Evolutionary conservation across 1,140 invertebrate species (phyloP), one percentile per base, ranked within the genome.

Genomic region (Hylyphantes graminicola): DNA sequence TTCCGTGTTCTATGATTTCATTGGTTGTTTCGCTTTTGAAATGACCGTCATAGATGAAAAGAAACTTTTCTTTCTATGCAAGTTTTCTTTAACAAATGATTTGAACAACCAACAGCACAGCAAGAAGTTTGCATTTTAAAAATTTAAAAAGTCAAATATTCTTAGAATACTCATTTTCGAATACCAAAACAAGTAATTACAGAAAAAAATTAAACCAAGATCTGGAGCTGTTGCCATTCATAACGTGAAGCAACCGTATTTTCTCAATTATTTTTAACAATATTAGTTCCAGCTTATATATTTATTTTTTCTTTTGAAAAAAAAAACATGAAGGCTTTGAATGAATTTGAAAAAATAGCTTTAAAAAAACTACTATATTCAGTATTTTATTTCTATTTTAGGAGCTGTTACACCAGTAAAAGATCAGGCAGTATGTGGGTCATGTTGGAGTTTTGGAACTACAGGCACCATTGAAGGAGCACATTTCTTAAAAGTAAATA

Each of bases 371-470:
- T 21, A 35, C 48, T 19, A 48, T 0, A n/a, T 68, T 19, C 0
- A 19, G 48, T 5, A 0, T 5, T 10, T 68, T n/a, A 50, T 68
- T 10, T 54, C 48, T 35, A 64, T 68, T 76, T 7, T 75, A 82
- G 88, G 96, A 54, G 97, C 96, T 87, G 97, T 98, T 0, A 98
- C 96, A 1, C 97, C 96, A 0, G 95, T 98, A 0, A 98, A 97
- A 92, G 89, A 87, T 86, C 86, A 88, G 63, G 88, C 88, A 21
- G 82, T 98, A 75, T 99, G 97, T 91, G 97, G 97, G 4, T 97
- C 96, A 11, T 99, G 97, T 88, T 98, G 97, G 97, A 96, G 94
- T 88, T 98, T 98, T 91, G 97, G 96, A 59, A 97, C 97, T 0
- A 94, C 95, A 84, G 97, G 97, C 17, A 92, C 96, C 0, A 93